phyloP scores from a whole-genome alignment of 2,113 vertebrate species.

The Hippocampus barbouri region DNA sequence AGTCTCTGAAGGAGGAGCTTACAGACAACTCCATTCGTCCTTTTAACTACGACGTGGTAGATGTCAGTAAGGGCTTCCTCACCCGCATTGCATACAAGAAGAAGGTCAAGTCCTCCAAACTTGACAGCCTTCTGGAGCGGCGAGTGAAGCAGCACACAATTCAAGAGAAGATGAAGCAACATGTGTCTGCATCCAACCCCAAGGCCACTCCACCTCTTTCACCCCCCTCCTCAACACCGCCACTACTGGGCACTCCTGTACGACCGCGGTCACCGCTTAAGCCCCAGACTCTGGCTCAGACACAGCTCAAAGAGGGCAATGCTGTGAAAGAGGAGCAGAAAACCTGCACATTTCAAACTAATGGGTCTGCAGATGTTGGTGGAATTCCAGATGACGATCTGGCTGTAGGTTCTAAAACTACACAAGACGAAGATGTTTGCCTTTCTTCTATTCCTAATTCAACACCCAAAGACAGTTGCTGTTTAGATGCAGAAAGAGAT shows the following conservation, averaged over 20 bases:
- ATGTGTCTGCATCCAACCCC: conserved; percentile 57
- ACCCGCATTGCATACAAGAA: conserved; percentile 90
- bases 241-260: conserved; percentile 36
- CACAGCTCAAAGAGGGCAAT: conserved; percentile 16
- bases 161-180: conserved; percentile 85
- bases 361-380: conserved; percentile 12
- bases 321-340: conserved; percentile 39
- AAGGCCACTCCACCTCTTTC: conserved; percentile 17
- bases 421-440: conserved; percentile 12
- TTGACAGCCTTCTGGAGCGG: conserved; percentile 90
- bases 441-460: conserved; percentile 31
- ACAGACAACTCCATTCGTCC: conserved; percentile 36
- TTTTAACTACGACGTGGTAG: conserved; percentile 83
- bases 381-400: conserved; percentile 17
- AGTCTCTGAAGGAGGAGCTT: conserved; percentile 50
- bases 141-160: conserved; percentile 88
- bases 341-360: conserved; percentile 18
- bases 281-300: conserved; percentile 41
- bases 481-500: conserved; percentile 31
- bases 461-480: conserved; percentile 47
- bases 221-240: neutral
- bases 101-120: conserved; percentile 88
- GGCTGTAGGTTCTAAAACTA: conserved; percentile 24
- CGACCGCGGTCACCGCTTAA: conserved; percentile 49
- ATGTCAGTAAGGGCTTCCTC: conserved; percentile 93